Evolutionary conservation across 2,113 vertebrate genomes (phyloP), one percentile per base, ranked within the genome.

Genomic region (Perognathus longimembris): DNA sequence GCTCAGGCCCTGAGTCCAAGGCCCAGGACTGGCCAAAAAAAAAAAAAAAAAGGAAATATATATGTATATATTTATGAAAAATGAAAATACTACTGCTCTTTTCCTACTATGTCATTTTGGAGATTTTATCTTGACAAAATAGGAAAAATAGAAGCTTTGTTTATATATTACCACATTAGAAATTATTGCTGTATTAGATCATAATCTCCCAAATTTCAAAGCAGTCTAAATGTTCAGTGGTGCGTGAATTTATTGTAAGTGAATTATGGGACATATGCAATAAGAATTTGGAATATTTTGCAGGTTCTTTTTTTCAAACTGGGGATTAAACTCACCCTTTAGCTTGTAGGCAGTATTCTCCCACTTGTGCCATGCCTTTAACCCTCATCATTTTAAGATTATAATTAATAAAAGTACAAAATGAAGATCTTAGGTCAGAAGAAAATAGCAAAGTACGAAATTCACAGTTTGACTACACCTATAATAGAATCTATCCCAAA

Each of bases 91-190:
- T 79, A 36, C 57, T 85, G 12, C 38, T 94, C 11, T 93, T 89
- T 85, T 9, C 91, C 34, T 7, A 69, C 38, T 34, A n/a, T 64
- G 26, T 34, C 6, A 76, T 73, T 83, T 80, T 71, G 17, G 63
- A 34, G 38, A 84, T 30, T 93, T 95, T 89, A 83, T 64, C 63
- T 36, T 90, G 42, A 66, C 70, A 50, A 88, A 66, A 40, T 76
- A 89, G 30, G 54, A 89, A 93, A 88, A 88, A 45, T 63, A 64
- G 54, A 78, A 78, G 15, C 30, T 78, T 9, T 66, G 1, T 85
- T 54, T 54, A 54, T 54, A 54, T 54, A 54, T 54, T 54, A 15
- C 15, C 50, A 54, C 50, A 54, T 15, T 34, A 79, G 24, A 82
- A 85, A 78, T 85, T 36, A 78, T 59, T 74, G 17, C 64, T 18